These are phyloP conservation scores for Criorhina ranunculi DNA, from an alignment of 2,888 invertebrate species.

Conservation along the genomic window DNA sequence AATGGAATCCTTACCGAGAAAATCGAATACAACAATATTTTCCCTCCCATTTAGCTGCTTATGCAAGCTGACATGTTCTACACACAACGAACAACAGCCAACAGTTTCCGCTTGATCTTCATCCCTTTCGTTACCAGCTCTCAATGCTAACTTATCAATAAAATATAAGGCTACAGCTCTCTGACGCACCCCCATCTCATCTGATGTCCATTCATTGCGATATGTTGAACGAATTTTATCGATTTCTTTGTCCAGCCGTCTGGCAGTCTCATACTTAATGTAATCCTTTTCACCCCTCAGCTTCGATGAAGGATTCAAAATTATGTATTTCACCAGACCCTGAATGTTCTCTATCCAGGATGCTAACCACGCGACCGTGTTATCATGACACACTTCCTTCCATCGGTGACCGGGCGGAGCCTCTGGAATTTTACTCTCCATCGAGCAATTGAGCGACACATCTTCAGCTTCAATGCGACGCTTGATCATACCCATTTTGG, in stretches of 20 bases:
- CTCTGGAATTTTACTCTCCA: slow-evolving; percentile 92
- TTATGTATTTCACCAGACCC: slow-evolving; percentile 96
- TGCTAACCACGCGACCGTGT: slow-evolving; percentile 98
- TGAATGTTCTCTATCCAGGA: slow-evolving; percentile 99
- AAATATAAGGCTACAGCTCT: slow-evolving; percentile 99
- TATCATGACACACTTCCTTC: slow-evolving; percentile 98
- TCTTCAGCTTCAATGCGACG: slow-evolving; percentile 95
- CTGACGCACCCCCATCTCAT: slow-evolving; percentile 99
- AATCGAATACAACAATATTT: slow-evolving; percentile 99
- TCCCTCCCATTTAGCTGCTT: slow-evolving; percentile 94
- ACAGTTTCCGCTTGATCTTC: slow-evolving; percentile 99
- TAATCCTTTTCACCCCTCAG: slow-evolving; percentile 99
- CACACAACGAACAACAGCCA: slow-evolving; percentile 98
- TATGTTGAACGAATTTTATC: slow-evolving; percentile 96
- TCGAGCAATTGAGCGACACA: slow-evolving; percentile 98
- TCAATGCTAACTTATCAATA: slow-evolving; percentile 98
- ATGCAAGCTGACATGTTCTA: slow-evolving; percentile 97
- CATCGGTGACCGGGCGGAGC: slow-evolving; percentile 97
- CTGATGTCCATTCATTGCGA: slow-evolving; percentile 96
- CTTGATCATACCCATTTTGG: slow-evolving; percentile 99
- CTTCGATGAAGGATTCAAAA: slow-evolving; percentile 99
- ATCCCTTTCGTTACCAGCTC: slow-evolving; percentile 99
- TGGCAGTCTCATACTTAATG: slow-evolving; percentile 99
- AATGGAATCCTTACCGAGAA: slow-evolving; percentile 95
- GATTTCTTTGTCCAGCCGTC: slow-evolving; percentile 95